These are phyloP conservation scores for Ceratosolen fusciceps DNA, from an alignment of 1,140 invertebrate genomes.

Conservation along the genomic window DNA sequence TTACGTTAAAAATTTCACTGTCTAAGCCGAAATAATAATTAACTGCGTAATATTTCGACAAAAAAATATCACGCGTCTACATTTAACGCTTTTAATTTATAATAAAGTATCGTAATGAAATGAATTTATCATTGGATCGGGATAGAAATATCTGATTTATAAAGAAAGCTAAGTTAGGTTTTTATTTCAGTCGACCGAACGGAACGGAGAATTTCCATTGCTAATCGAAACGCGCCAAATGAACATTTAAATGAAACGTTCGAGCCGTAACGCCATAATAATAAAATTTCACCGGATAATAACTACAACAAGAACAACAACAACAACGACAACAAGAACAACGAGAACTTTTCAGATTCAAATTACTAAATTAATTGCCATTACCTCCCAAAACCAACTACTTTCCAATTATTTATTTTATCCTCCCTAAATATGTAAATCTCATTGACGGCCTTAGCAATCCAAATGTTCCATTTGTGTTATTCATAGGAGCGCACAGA, in stretches of 20 bases:
- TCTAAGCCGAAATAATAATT: no score
- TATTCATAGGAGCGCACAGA: not conserved
- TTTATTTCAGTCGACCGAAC: no score
- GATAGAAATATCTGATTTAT: no score
- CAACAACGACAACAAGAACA: no score
- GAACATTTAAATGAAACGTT: not conserved
- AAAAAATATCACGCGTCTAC: no score
- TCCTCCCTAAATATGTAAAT: conserved; percentile 12
- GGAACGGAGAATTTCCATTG: not conserved
- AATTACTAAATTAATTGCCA: not conserved
- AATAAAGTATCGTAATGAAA: no score
- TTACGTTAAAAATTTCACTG: no score
- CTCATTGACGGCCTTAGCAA: not conserved
- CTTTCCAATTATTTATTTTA: conserved; percentile 14
- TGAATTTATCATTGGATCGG: no score
- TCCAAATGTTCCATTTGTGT: not conserved
- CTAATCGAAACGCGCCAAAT: not conserved
- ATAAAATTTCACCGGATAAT: not conserved
- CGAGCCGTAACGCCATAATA: not conserved
- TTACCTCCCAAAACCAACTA: not conserved
- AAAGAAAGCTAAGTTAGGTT: no score
- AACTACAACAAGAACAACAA: no score
- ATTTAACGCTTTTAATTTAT: no score
- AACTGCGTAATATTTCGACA: no score
- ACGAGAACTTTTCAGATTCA: not conserved